These are phyloP conservation scores for Gallinago media DNA, from an alignment of 2,113 vertebrate genomes.

Conservation along the genomic window DNA sequence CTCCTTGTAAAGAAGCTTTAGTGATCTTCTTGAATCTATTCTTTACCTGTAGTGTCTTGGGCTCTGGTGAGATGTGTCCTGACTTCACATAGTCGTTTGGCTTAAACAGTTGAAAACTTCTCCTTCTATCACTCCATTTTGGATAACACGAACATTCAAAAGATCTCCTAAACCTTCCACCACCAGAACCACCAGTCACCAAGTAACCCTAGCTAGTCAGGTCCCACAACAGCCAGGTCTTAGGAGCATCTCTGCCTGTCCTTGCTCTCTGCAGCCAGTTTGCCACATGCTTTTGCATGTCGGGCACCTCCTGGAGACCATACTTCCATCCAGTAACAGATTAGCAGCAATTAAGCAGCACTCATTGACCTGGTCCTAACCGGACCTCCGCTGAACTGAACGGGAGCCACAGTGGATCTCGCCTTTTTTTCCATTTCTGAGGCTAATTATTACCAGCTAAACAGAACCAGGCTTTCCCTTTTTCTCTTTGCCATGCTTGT, in stretches of 20 bases:
- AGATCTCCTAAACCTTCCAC: background rate
- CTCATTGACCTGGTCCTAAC: background rate
- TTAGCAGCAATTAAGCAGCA: background rate
- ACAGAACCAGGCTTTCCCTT: conserved; percentile 53
- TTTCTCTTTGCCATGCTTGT: conserved; percentile 51
- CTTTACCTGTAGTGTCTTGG: background rate
- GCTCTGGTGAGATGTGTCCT: background rate
- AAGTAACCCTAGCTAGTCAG: background rate
- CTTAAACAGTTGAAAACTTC: background rate
- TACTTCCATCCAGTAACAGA: background rate
- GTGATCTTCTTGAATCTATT: background rate
- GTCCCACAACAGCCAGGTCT: background rate
- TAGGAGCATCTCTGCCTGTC: background rate
- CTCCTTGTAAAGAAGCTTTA: background rate
- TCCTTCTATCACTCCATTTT: background rate
- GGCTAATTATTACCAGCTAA: conserved; percentile 48
- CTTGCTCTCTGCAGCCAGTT: background rate
- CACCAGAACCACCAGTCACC: rapidly evolving
- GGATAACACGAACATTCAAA: background rate
- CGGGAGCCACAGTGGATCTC: background rate
- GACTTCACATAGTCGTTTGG: background rate
- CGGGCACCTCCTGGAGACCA: background rate
- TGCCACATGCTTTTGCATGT: background rate
- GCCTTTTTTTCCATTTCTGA: background rate
- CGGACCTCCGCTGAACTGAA: conserved; percentile 35